Evolutionary conservation across 2,888 invertebrate species (phyloP).

Genomic region (Drosophila macrospina): DNA sequence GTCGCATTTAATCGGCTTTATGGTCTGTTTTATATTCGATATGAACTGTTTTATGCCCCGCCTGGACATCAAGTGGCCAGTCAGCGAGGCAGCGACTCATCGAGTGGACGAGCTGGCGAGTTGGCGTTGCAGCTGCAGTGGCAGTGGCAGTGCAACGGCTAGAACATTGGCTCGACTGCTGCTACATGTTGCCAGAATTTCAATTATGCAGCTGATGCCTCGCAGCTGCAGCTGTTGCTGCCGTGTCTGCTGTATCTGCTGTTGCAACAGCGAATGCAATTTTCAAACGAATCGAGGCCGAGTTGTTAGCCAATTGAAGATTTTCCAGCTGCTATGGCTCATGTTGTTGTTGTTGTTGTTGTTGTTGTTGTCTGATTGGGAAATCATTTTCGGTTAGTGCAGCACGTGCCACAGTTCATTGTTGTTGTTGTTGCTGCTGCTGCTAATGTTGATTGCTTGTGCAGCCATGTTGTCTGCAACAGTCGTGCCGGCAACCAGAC

Average conservation of each 20-base stretch:
- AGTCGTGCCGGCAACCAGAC: constrained; percentile 29
- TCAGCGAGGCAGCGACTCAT: too few relatives aligned
- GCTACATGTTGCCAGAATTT: constrained; percentile 60
- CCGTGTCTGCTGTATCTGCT: constrained; percentile 14
- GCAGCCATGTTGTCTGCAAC: constrained; percentile 75
- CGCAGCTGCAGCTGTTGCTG: constrained; percentile 53
- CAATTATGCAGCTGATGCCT: constrained; percentile 73
- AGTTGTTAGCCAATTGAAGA: constrained; percentile 59
- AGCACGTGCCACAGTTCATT: constrained; percentile 67
- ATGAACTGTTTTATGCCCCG: constrained; percentile 71
- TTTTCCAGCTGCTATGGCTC: constrained; percentile 62
- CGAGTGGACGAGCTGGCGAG: constrained; percentile 1
- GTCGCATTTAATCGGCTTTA: constrained; percentile 79
- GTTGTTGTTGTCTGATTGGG: constrained; percentile 64
- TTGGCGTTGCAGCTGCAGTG: constrained; percentile 29
- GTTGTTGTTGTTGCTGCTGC: constrained; percentile 25
- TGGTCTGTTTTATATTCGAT: constrained; percentile 80
- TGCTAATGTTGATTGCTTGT: constrained; percentile 53
- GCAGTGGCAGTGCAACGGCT: constrained; percentile 22
- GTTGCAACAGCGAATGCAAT: constrained; percentile 59
- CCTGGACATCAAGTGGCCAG: constrained; percentile 42
- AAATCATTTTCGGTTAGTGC: constrained; percentile 65
- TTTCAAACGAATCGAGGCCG: constrained; percentile 59
- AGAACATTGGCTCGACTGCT: constrained; percentile 54
- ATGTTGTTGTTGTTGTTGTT: constrained; percentile 6